Percentiles rank a stretch among this genome's conserved stretches.
Evolutionary conservation across 2,888 invertebrate genomes (phyloP).

Genomic region (Lagria hirta): DNA sequence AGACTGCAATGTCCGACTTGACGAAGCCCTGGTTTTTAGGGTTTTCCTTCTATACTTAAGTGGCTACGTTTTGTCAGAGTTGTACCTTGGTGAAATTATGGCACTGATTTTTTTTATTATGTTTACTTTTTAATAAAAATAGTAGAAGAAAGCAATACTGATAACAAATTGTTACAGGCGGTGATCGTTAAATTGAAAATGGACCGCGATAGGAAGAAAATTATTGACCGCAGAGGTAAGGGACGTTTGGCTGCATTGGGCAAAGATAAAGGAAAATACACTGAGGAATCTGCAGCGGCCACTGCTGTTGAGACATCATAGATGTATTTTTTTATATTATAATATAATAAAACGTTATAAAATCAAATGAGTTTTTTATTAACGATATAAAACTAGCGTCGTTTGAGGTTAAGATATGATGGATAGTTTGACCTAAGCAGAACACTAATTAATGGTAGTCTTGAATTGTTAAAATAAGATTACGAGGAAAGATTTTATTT

Average conservation of each 20-base stretch:
- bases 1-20: conserved; percentile 53
- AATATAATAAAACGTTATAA: conserved; percentile 10
- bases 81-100: conserved; percentile 63
- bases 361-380: too few relatives aligned
- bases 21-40: conserved; percentile 47
- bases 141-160: too few relatives aligned
- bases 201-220: conserved; percentile 97
- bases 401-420: too few relatives aligned
- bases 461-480: too few relatives aligned
- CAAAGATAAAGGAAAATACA: conserved; percentile 97
- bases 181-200: conserved; percentile 98
- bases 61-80: conserved; percentile 45
- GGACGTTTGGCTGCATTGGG: conserved; percentile 89
- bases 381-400: too few relatives aligned
- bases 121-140: too few relatives aligned
- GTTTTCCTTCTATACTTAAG: conserved; percentile 54
- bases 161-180: conserved; percentile 73
- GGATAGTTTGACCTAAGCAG: too few relatives aligned
- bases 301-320: conserved; percentile 78
- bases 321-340: conserved; percentile 38
- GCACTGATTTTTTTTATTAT: conserved; percentile 59
- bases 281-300: conserved; percentile 76
- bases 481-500: too few relatives aligned
- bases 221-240: conserved; percentile 94
- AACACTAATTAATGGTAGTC: too few relatives aligned